Percentiles rank a stretch among this genome's conserved stretches.
Evolutionary conservation across 2,888 invertebrate species (phyloP).

Genomic region (Ennomos quercinarius): DNA sequence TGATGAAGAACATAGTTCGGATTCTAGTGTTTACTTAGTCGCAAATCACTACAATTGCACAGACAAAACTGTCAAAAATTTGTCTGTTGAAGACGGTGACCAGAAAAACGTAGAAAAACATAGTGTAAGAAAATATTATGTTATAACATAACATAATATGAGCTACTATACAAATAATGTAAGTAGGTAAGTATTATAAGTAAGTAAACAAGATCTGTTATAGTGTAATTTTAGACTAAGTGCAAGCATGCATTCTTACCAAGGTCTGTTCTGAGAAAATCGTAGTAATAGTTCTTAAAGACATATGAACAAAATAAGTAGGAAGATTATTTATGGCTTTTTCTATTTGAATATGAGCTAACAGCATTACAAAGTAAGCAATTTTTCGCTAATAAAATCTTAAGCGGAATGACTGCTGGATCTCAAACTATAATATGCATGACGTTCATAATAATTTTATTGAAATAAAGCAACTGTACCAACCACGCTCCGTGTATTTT

Average conservation of each 20-base stretch:
- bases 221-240: slow-evolving; percentile 4
- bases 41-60: too few species aligned
- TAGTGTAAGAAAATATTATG: too few species aligned
- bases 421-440: slow-evolving; percentile 25
- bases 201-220: slow-evolving; percentile 19
- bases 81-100: too few species aligned
- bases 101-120: too few species aligned
- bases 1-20: too few species aligned
- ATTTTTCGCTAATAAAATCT: not conserved
- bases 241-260: not conserved
- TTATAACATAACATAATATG: too few species aligned
- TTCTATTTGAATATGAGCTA: too few species aligned
- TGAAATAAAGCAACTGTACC: slow-evolving; percentile 44
- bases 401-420: not conserved
- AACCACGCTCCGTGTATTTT: slow-evolving; percentile 49
- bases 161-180: not conserved
- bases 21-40: too few species aligned
- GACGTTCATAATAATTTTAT: slow-evolving; percentile 49
- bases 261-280: slow-evolving; percentile 2
- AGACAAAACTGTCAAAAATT: not conserved
- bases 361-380: too few species aligned
- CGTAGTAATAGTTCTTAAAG: too few species aligned
- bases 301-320: too few species aligned
- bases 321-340: too few species aligned
- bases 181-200: slow-evolving; percentile 3